These are phyloP conservation scores for Urocitellus parryii DNA, from an alignment of 2,113 vertebrate genomes.

Conservation along the genomic window DNA sequence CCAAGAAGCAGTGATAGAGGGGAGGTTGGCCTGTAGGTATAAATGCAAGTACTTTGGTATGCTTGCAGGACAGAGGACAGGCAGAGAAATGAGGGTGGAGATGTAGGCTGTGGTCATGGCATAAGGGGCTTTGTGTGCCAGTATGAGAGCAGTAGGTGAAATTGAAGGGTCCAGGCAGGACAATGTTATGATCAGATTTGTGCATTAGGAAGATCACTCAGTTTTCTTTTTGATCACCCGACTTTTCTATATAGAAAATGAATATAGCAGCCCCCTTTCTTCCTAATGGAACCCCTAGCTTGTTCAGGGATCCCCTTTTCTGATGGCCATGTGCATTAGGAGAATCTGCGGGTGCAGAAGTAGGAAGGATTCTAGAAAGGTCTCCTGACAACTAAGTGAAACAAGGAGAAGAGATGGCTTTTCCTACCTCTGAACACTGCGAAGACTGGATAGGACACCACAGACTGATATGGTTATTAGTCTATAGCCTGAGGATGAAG, in stretches of 20 bases:
- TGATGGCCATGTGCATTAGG: neutral
- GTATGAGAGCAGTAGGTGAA: neutral
- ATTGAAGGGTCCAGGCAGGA: neutral
- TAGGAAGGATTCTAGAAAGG: neutral
- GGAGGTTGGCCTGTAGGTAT: neutral
- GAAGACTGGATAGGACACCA: neutral
- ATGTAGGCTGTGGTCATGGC: neutral
- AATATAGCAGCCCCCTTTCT: neutral
- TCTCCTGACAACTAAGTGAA: neutral
- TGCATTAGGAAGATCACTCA: neutral
- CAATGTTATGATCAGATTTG: neutral
- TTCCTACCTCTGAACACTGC: neutral
- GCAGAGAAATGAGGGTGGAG: neutral
- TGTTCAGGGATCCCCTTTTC: neutral
- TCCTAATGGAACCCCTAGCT: neutral
- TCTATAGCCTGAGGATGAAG: conserved; percentile 4
- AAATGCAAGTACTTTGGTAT: neutral
- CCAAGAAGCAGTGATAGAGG: neutral
- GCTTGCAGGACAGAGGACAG: neutral
- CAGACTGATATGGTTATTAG: neutral
- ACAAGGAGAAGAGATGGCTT: neutral
- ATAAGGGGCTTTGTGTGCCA: neutral
- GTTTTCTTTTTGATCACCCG: neutral
- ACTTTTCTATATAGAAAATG: neutral
- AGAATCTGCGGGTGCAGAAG: neutral